Conservation (phyloP, 2,113 vertebrate genomes). For the Embiotoca jacksoni region DNA sequence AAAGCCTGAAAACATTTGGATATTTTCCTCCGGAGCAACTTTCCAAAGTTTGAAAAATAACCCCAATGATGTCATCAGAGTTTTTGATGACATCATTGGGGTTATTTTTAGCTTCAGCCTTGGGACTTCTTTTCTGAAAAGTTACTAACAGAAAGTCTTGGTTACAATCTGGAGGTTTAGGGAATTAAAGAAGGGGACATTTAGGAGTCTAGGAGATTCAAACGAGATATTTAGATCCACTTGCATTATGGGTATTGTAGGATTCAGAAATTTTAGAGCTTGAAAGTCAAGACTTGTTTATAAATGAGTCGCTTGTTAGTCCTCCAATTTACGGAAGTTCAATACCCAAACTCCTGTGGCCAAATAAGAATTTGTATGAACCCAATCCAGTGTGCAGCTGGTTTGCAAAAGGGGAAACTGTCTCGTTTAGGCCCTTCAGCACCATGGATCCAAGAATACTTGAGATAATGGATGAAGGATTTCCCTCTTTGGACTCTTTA, state of each 20-base stretch:
- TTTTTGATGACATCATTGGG: too few species aligned
- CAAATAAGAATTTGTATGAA: background rate
- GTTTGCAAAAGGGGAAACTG: background rate
- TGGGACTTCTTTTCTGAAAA: too few species aligned
- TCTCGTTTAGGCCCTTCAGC: background rate
- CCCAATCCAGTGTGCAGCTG: background rate
- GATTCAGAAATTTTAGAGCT: background rate
- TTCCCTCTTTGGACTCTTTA: background rate
- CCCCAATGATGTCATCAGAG: too few species aligned
- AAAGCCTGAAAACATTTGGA: background rate
- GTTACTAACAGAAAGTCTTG: too few species aligned
- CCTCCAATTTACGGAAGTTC: too few species aligned
- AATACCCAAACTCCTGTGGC: too few species aligned
- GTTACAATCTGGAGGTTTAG: too few species aligned
- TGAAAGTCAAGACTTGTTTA: background rate
- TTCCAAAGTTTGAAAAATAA: too few species aligned
- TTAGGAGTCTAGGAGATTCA: too few species aligned
- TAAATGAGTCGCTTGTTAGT: background rate
- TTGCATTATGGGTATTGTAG: background rate
- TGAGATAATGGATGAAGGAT: background rate
- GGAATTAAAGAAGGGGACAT: too few species aligned
- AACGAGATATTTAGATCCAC: background rate
- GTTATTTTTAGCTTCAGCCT: too few species aligned
- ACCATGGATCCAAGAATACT: conserved; percentile 8
- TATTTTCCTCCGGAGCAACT: too few species aligned